These are phyloP conservation scores for Cantharis lateralis DNA, from an alignment of 2,888 invertebrate species.

Conservation along the genomic window DNA sequence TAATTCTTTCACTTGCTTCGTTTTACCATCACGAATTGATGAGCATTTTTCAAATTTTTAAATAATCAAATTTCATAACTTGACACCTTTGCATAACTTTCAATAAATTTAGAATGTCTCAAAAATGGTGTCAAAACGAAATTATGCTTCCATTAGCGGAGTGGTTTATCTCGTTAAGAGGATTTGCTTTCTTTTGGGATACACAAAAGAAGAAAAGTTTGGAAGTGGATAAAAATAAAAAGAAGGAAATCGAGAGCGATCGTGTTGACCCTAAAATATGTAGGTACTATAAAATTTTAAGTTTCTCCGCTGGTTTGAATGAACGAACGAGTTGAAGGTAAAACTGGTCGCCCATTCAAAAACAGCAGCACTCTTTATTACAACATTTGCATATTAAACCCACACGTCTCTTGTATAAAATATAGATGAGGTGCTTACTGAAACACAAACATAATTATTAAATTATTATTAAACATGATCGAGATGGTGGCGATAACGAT, in stretches of 20 bases:
- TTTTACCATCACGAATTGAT: not conserved
- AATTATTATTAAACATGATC: conserved; percentile 2
- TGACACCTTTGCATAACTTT: conserved; percentile 5
- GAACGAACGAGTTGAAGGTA: not conserved
- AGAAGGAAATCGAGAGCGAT: not conserved
- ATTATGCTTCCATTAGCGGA: not conserved
- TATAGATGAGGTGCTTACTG: conserved; percentile 10
- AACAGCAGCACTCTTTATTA: conserved; percentile 7
- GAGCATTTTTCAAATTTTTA: not conserved
- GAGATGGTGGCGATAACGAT: not conserved
- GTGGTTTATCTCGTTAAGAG: not conserved
- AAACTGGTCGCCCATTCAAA: conserved; percentile 4
- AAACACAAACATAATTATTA: conserved; percentile 8
- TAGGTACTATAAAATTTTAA: not conserved
- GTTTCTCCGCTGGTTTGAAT: not conserved
- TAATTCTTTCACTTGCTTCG: conserved; percentile 12
- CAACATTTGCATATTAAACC: conserved; percentile 18
- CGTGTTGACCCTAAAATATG: not conserved
- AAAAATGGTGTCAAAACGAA: not conserved
- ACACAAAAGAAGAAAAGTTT: not conserved
- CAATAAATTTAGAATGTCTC: not conserved
- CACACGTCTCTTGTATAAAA: conserved; percentile 12
- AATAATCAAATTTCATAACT: conserved; percentile 3
- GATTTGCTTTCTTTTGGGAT: not conserved
- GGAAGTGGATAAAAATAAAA: not conserved